Percentiles rank a stretch among this genome's conserved stretches.
Evolutionary conservation across 2,797 vertebrate species (phyloP).

Genomic region (Leucoraja ocellata): DNA sequence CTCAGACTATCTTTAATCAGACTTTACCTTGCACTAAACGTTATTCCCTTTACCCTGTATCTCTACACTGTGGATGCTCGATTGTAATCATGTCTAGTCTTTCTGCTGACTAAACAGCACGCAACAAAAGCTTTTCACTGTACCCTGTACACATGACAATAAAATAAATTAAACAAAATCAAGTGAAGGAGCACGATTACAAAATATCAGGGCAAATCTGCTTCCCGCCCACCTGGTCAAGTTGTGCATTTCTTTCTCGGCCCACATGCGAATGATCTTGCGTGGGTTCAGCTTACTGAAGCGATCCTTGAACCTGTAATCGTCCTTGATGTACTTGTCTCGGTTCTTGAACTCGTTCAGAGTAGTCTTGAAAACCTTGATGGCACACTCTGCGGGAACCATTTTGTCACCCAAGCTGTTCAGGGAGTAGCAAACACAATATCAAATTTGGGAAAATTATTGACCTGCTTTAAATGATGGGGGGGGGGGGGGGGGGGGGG

Average conservation of each 20-base stretch:
- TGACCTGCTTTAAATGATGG: not conserved
- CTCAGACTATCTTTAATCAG: too few relatives aligned
- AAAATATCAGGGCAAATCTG: not conserved
- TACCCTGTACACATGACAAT: too few relatives aligned
- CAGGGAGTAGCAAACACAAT: not conserved
- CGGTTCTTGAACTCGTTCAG: constrained; percentile 94
- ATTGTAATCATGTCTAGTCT: too few relatives aligned
- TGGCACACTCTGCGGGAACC: constrained; percentile 80
- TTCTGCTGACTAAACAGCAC: too few relatives aligned
- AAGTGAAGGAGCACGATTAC: too few relatives aligned
- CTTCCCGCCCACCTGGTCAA: constrained; percentile 66
- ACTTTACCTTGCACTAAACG: too few relatives aligned
- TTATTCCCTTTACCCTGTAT: too few relatives aligned
- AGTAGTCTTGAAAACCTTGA: constrained; percentile 96
- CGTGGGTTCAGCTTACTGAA: constrained; percentile 94
- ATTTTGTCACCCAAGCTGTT: constrained; percentile 64
- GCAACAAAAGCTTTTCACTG: too few relatives aligned
- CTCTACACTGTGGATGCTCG: too few relatives aligned
- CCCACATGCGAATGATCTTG: constrained; percentile 94
- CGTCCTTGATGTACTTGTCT: constrained; percentile 95
- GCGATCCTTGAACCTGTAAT: constrained; percentile 94
- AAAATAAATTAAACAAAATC: too few relatives aligned
- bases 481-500: not conserved
- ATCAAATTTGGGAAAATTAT: not conserved
- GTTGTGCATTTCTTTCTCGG: constrained; percentile 98